Evolutionary conservation across 2,888 invertebrate genomes (phyloP), one percentile per base, ranked within the genome.

Genomic region (Volucella zonaria): DNA sequence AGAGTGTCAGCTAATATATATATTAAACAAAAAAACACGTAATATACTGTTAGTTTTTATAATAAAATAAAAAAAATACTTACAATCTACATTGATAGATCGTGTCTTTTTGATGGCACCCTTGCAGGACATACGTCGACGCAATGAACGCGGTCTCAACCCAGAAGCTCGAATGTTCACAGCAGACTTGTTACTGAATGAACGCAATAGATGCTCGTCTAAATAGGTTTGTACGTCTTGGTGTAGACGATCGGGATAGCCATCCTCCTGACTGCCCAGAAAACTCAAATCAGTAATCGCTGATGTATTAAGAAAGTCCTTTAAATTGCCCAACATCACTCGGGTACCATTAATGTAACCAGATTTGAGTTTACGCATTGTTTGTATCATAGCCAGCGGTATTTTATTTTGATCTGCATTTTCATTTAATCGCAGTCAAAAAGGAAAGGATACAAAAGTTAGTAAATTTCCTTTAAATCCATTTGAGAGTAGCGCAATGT

Each of bases 321-420:
- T 96, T 42, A 99, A 93, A 90, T 96, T 96, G n/a, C 99, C 99
- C 80, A 99, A 93, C 76, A 98, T 97, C 0, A 99, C 99, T 88
- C 99, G 94, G 0, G 99, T 99, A n/a, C 99, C 99, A 90, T 98
- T 98, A 70, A 99, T 98, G 90, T 99, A 99, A 10, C 99, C 99
- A 81, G 98, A 98, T 92, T 98, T 98, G 3, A 99, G 93, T 92
- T 99, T 99, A 90, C 98, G 98, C 95, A 99, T 97, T 1, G 99
- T 99, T 2, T 98, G 98, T 88, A 99, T 96, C 95, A 99, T 97
- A 0, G 98, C 97, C 90, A 97, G 93, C 0, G 98, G 98, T 85
- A 98, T 96, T 92, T 95, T 96, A 79, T 96, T 97, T 92, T 97
- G 95, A 93, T 98, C 98, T 97, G 91, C 8, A 49, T 56, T 76